phyloP scores from a whole-genome alignment of 2,888 invertebrate genomes.

The Chrysotoxum bicinctum region DNA sequence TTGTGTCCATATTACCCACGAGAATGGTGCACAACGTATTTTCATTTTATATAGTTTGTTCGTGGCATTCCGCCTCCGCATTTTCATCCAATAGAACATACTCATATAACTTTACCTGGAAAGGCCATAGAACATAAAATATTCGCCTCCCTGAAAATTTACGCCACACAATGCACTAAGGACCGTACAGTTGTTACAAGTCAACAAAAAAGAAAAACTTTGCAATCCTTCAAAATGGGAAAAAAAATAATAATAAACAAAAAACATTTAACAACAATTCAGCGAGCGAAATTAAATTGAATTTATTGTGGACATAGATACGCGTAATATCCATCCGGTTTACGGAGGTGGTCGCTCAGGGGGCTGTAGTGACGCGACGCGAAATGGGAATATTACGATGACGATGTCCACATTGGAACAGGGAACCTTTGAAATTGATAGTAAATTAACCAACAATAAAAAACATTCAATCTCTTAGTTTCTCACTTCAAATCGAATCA shows the following conservation, averaged over 20 bases:
- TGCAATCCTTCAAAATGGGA: slow-evolving; percentile 8
- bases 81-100: slow-evolving; percentile 21
- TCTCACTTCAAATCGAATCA: background rate
- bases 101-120: background rate
- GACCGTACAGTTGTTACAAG: slow-evolving; percentile 16
- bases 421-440: background rate
- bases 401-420: background rate
- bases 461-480: background rate
- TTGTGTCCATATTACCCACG: slow-evolving; percentile 23
- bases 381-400: background rate
- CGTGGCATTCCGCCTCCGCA: slow-evolving; percentile 59
- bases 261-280: slow-evolving; percentile 51
- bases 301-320: slow-evolving; percentile 73
- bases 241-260: slow-evolving; percentile 6
- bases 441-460: background rate
- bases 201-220: background rate
- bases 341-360: slow-evolving; percentile 39
- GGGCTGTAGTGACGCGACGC: background rate
- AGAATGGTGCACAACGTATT: slow-evolving; percentile 8
- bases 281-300: slow-evolving; percentile 71
- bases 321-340: slow-evolving; percentile 73
- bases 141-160: slow-evolving; percentile 46
- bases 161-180: slow-evolving; percentile 48
- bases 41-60: background rate
- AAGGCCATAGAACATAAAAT: slow-evolving; percentile 47